Evolutionary conservation across 2,113 vertebrate genomes (phyloP), one percentile per base, ranked within the genome.

Genomic region (Poeciliopsis occidentalis): DNA sequence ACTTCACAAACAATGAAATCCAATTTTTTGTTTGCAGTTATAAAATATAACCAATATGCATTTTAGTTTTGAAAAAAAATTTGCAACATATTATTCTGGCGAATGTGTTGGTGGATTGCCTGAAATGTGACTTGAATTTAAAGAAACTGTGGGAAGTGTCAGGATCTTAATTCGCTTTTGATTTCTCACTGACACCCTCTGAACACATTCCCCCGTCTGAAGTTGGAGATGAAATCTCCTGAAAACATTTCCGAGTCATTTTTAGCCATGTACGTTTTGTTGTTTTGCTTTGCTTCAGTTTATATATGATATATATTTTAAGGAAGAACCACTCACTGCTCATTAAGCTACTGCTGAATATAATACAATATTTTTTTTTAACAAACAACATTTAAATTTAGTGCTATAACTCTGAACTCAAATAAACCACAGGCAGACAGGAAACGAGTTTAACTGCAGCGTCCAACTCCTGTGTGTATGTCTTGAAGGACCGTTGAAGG

Each of bases 391-490:
- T 15, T 3, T 4, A 41, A 1, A 41, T 41, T 41, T 41, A 13
- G 39, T 41, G 12, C 12, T 10, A 11, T 37, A 22, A 51, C 15
- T 22, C 47, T 51, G 47, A 61, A 66, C 57, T 30, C 26, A 32
- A 66, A 65, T 41, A 60, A 65, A 64, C 61, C 24, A 32, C 1
- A n/a, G 62, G 37, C 70, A 54, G 79, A 73, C 69, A 73, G 39
- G 60, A 37, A 64, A 64, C 34, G 64, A 31, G 75, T 78, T 87
- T 39, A 81, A 60, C 72, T 73, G 64, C 78, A 88, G 69, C 83
- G 82, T 75, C 6, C 22, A 54, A 81, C 72, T 79, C 73, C 75
- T 74, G 84, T 78, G 79, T 80, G 83, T 85, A 73, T 78, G 69
- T 83, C 39, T 75, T 51, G 34, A 61, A 78, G 73, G 70, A 87